These are phyloP conservation scores for Squalus acanthias DNA, from an alignment of 2,797 vertebrate species.

Conservation along the genomic window DNA sequence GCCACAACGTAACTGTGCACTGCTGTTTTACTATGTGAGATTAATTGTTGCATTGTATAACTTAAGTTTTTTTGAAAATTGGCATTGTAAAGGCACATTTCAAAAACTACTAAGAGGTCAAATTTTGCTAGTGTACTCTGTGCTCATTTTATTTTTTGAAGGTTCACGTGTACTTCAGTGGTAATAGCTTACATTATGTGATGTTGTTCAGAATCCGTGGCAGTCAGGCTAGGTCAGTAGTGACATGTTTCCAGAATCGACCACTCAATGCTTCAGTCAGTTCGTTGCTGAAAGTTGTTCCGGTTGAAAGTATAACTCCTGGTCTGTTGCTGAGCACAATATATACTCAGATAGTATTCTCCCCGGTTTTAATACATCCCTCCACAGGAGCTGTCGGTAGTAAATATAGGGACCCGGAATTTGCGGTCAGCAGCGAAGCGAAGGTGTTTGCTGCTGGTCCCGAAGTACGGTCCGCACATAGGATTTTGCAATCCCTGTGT, in stretches of 20 bases:
- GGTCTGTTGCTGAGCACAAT: neutral
- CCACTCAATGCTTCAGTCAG: neutral
- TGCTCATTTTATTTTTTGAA: no score
- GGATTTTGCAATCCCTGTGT: no score
- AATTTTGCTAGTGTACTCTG: neutral
- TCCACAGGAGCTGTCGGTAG: neutral
- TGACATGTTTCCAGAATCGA: neutral
- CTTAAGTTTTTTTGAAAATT: no score
- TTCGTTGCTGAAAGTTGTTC: neutral
- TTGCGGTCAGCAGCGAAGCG: no score
- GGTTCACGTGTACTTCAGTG: neutral
- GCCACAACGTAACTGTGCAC: neutral
- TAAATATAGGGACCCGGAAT: neutral
- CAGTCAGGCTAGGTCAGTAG: neutral
- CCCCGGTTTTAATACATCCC: neutral
- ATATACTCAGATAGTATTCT: neutral
- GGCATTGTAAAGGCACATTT: neutral
- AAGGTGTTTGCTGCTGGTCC: no score
- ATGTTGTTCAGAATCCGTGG: neutral
- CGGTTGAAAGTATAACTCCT: neutral
- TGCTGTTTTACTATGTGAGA: neutral
- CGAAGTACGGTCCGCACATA: no score
- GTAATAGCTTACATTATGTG: neutral
- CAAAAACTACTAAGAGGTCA: neutral
- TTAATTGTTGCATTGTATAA: neutral